Conservation (phyloP, 2,113 vertebrate genomes). For the Aldabrachelys gigantea region DNA sequence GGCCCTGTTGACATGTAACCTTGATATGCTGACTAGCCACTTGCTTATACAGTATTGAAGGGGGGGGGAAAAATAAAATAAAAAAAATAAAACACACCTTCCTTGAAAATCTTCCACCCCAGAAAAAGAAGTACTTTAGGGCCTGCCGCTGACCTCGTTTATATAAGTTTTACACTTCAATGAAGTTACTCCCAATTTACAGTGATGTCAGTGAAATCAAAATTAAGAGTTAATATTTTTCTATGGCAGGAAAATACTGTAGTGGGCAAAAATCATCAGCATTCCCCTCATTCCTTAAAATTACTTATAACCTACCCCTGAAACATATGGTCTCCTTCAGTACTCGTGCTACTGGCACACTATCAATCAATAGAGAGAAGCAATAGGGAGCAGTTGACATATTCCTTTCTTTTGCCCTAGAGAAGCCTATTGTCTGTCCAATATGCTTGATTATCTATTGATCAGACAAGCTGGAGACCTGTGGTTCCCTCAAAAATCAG, state of each 20-base stretch:
- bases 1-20: background rate
- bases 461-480: conserved; percentile 18
- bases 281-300: background rate
- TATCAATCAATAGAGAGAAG: background rate
- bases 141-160: background rate
- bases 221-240: background rate
- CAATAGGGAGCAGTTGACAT: background rate
- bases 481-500: conserved; percentile 29
- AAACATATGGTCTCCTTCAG: accelerated
- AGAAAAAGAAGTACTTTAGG: background rate
- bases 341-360: background rate
- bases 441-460: conserved; percentile 41
- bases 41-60: background rate
- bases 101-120: background rate
- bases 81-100: too few relatives aligned
- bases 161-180: background rate
- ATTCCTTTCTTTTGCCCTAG: background rate
- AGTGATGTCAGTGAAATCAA: background rate
- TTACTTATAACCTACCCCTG: accelerated
- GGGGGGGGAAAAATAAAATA: background rate
- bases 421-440: conserved; percentile 41
- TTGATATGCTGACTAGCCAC: accelerated
- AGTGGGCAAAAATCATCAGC: accelerated
- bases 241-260: background rate
- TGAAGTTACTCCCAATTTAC: background rate